A percentile compares a stretch with the other conserved stretches of the same genome.
phyloP scores from a whole-genome alignment of 2,888 invertebrate genomes.

The Calameuta pallipes region DNA sequence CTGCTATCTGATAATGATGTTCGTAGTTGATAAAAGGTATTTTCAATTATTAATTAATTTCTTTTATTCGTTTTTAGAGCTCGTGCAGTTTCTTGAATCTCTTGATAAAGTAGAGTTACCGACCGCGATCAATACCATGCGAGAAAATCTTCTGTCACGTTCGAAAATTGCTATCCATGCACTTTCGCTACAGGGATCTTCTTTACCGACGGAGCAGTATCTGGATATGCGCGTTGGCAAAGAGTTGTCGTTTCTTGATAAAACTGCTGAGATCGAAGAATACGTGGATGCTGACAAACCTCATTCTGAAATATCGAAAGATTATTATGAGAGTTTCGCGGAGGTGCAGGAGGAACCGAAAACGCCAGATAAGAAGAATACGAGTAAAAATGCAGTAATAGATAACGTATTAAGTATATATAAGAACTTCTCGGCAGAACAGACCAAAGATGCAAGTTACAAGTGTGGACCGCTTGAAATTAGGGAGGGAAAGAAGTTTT shows the following conservation, averaged over 20 bases:
- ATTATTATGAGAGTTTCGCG: slow-evolving; percentile 50
- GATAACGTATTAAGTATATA: slow-evolving; percentile 40
- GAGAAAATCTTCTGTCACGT: slow-evolving; percentile 43
- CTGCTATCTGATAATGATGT: not conserved
- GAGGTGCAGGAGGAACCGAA: slow-evolving; percentile 24
- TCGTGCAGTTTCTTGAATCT: not conserved
- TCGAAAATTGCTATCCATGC: slow-evolving; percentile 39
- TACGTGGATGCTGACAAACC: slow-evolving; percentile 39
- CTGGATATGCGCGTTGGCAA: slow-evolving; percentile 56
- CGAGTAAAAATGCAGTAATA: slow-evolving; percentile 4
- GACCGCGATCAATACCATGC: slow-evolving; percentile 22
- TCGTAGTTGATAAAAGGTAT: not conserved
- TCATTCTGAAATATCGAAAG: slow-evolving; percentile 14
- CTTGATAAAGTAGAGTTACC: not conserved
- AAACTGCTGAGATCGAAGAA: slow-evolving; percentile 31
- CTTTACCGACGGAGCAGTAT: slow-evolving; percentile 54
- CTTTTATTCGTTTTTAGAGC: not conserved
- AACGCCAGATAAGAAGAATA: not conserved
- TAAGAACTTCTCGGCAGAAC: slow-evolving; percentile 41
- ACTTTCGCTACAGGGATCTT: slow-evolving; percentile 22
- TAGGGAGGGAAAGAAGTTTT: slow-evolving; percentile 41
- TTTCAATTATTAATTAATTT: not conserved
- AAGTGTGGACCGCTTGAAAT: slow-evolving; percentile 50
- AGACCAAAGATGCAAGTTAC: slow-evolving; percentile 40
- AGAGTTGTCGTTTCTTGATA: slow-evolving; percentile 32